These are phyloP conservation scores for Melanaphis sacchari DNA, from an alignment of 1,140 invertebrate species.

Conservation along the genomic window DNA sequence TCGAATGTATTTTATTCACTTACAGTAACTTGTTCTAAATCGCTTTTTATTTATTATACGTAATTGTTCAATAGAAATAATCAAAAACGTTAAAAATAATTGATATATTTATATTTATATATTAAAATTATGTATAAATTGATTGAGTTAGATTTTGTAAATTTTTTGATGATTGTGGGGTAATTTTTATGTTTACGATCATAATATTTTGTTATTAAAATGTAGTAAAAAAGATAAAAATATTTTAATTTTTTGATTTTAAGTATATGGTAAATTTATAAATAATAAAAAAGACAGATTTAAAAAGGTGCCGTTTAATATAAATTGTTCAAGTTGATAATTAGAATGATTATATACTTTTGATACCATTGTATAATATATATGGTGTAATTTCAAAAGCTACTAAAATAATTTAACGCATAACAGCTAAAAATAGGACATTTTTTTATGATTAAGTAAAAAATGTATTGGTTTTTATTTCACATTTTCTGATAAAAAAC, in stretches of 20 bases:
- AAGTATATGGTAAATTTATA: not conserved
- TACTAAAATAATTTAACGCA: not conserved
- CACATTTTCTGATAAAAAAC: not conserved
- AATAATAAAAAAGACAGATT: too few relatives aligned
- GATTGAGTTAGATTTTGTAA: too few relatives aligned
- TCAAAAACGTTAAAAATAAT: too few relatives aligned
- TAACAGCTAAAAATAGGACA: not conserved
- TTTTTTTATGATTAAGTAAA: not conserved
- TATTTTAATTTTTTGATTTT: not conserved
- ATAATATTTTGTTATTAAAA: too few relatives aligned
- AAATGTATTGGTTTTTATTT: not conserved
- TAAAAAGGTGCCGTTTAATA: too few relatives aligned
- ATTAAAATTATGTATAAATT: too few relatives aligned
- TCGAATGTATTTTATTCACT: not conserved
- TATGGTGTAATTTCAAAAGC: not conserved
- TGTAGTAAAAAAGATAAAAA: too few relatives aligned
- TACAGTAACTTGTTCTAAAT: not conserved
- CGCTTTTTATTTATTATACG: not conserved
- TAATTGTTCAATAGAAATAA: too few relatives aligned
- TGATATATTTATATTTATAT: too few relatives aligned
- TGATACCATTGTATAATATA: not conserved
- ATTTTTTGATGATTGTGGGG: not conserved
- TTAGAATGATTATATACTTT: not conserved
- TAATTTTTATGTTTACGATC: not conserved
- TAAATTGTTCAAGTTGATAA: not conserved